These are phyloP conservation scores for Corvus hawaiiensis DNA, from an alignment of 2,113 vertebrate species.

Conservation along the genomic window DNA sequence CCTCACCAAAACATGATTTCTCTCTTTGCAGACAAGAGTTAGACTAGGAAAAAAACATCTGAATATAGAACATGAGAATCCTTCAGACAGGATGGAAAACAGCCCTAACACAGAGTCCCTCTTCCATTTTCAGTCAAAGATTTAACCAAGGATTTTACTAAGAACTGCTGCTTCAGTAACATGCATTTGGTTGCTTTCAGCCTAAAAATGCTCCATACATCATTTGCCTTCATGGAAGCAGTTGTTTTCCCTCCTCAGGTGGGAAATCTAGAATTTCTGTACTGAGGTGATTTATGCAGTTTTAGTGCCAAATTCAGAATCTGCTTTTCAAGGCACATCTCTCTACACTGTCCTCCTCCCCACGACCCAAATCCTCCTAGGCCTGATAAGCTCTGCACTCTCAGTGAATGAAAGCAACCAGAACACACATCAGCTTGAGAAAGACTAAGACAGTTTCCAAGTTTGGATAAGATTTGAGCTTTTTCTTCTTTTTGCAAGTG, in stretches of 20 bases:
- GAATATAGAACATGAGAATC: neutral
- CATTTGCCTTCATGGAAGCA: neutral
- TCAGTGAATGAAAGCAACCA: neutral
- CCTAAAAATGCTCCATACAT: neutral
- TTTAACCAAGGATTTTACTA: neutral
- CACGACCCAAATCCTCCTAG: accelerated
- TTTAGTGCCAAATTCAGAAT: neutral
- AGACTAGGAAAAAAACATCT: neutral
- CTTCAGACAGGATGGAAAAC: neutral
- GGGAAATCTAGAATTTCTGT: neutral
- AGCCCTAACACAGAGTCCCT: neutral
- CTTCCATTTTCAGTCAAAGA: neutral
- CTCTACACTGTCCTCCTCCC: neutral
- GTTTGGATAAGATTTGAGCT: neutral
- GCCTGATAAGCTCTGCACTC: neutral
- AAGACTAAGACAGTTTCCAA: neutral
- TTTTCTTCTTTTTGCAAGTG: neutral
- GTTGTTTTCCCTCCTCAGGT: neutral
- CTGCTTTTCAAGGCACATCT: neutral
- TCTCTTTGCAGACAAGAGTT: neutral
- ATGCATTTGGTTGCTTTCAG: neutral
- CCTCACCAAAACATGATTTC: neutral
- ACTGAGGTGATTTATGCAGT: neutral
- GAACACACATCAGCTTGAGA: neutral
- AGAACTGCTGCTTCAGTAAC: neutral